Percentiles rank a stretch among this genome's conserved stretches.
phyloP scores from a whole-genome alignment of 2,113 vertebrate genomes.

The Phycodurus eques region DNA sequence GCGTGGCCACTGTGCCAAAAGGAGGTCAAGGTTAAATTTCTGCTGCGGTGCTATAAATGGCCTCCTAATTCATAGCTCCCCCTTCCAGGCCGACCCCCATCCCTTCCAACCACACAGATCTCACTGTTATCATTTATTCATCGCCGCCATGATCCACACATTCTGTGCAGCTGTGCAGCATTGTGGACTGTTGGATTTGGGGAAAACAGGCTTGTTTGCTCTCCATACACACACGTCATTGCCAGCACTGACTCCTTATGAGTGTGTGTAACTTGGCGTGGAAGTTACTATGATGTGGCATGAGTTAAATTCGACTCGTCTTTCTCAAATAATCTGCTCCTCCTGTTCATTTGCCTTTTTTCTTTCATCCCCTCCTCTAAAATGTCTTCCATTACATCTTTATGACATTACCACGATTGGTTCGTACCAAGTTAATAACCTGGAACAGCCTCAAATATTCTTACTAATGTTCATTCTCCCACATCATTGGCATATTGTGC shows the following conservation, averaged over 20 bases:
- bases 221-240: slow-evolving; percentile 16
- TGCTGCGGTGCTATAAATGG: slow-evolving; percentile 48
- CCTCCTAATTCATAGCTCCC: slow-evolving; percentile 24
- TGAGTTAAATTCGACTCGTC: not conserved
- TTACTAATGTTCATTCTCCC: too few relatives aligned
- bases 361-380: not conserved
- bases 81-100: not conserved
- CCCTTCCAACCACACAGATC: slow-evolving; percentile 21
- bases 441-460: not conserved
- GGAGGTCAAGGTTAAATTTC: slow-evolving; percentile 65
- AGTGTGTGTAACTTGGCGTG: slow-evolving; percentile 7
- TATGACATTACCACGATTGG: not conserved
- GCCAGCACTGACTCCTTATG: not conserved
- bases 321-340: slow-evolving; percentile 2
- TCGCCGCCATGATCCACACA: slow-evolving; percentile 50
- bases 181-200: slow-evolving; percentile 12
- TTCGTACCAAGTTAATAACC: not conserved
- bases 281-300: slow-evolving; percentile 6
- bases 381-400: slow-evolving; percentile 2
- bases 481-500: too few relatives aligned
- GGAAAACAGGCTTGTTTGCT: slow-evolving; percentile 24
- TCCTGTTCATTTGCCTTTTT: not conserved
- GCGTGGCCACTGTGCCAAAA: slow-evolving; percentile 41
- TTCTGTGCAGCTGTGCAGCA: slow-evolving; percentile 27
- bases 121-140: slow-evolving; percentile 59